Conservation (phyloP, 2,797 vertebrate genomes). For the Furcifer pardalis region DNA sequence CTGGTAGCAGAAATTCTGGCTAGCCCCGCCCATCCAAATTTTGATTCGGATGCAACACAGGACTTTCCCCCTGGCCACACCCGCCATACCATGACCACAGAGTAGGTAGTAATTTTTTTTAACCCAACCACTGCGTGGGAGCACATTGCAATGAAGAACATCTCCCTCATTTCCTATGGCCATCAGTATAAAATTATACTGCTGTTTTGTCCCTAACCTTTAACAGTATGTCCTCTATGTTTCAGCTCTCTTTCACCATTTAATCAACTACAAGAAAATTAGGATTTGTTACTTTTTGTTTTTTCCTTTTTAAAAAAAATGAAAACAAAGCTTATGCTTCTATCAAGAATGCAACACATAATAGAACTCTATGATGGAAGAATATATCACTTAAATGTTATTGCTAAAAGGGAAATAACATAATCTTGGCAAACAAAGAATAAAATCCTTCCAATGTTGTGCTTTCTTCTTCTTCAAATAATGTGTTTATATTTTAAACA, state of each 20-base stretch:
- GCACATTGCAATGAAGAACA: background rate
- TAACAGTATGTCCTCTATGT: background rate
- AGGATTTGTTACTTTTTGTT: background rate
- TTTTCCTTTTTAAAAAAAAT: background rate
- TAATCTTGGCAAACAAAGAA: constrained; percentile 40
- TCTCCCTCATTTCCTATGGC: background rate
- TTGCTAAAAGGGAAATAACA: constrained; percentile 14
- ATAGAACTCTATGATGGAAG: background rate
- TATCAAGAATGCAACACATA: background rate
- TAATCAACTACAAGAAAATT: background rate
- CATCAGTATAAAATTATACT: background rate
- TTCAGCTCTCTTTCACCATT: background rate
- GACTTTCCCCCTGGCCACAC: no score
- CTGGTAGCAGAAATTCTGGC: no score
- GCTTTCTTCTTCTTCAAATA: constrained; percentile 14
- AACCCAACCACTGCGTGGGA: no score
- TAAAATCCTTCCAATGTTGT: constrained; percentile 26
- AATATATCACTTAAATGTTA: constrained; percentile 11
- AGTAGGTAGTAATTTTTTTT: no score
- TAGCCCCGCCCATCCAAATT: no score
- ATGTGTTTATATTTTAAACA: constrained; percentile 39
- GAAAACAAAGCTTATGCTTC: background rate
- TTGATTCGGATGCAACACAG: no score
- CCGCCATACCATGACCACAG: no score
- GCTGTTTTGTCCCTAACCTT: background rate